A percentile compares a stretch with the other conserved stretches of the same genome.
These are phyloP conservation scores for Leucophenga montana DNA, from an alignment of 2,888 invertebrate genomes.

Conservation along the genomic window DNA sequence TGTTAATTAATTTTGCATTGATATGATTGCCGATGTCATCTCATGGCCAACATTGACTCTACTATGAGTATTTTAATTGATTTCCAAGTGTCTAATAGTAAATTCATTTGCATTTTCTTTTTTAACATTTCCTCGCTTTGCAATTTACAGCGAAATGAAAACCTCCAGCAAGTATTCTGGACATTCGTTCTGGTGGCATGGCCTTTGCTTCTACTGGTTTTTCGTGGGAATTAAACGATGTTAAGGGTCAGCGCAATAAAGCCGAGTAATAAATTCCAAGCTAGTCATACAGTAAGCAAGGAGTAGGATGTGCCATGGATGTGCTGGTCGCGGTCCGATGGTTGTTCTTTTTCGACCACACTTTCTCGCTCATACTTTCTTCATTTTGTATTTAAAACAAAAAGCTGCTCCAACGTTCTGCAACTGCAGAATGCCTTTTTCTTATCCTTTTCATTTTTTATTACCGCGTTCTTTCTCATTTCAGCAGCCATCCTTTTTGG, in stretches of 20 bases:
- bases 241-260: slow-evolving; percentile 6
- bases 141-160: no score
- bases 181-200: no score
- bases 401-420: background rate
- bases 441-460: slow-evolving; percentile 17
- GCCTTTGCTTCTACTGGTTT: no score
- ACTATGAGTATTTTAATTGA: no score
- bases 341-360: background rate
- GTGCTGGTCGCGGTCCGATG: background rate
- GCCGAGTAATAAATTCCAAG: slow-evolving; percentile 13
- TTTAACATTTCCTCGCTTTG: no score
- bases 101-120: no score
- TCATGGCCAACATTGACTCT: no score
- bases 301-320: background rate
- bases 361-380: no score
- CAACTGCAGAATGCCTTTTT: slow-evolving; percentile 6
- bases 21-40: slow-evolving; percentile 13
- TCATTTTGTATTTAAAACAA: background rate
- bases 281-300: background rate
- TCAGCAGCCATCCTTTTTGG: background rate
- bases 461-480: background rate
- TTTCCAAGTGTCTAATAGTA: no score
- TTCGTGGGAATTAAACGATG: no score
- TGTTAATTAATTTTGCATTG: slow-evolving; percentile 19
- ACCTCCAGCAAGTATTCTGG: no score